Percentiles rank a stretch among this genome's conserved stretches.
Evolutionary conservation across 2,113 vertebrate species (phyloP).

Genomic region (Ascaphus truei): DNA sequence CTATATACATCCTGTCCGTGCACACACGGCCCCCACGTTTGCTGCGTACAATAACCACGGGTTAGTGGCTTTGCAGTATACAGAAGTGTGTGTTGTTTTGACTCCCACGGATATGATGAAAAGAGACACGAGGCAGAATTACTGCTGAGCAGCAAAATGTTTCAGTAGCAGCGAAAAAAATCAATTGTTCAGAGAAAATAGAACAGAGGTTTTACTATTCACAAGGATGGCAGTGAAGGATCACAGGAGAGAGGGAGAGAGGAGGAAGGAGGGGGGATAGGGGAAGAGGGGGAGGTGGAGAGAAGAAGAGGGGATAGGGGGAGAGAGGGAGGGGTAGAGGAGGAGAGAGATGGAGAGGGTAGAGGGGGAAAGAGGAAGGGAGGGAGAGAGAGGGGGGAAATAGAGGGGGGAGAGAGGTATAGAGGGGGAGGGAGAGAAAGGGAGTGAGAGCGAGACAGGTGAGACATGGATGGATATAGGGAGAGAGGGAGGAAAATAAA

Average conservation of each 20-base stretch:
- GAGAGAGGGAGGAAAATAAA: no score
- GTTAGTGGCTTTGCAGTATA: neutral
- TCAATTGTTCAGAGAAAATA: neutral
- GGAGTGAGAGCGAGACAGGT: no score
- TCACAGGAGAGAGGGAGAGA: neutral
- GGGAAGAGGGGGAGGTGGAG: no score
- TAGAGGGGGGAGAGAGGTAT: neutral
- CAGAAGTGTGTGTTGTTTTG: neutral
- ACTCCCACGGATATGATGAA: neutral
- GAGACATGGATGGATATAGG: no score
- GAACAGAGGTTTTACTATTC: neutral
- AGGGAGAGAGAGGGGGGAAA: no score
- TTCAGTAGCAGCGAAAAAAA: neutral
- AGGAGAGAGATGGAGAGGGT: no score
- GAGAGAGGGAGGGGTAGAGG: no score
- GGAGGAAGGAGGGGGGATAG: neutral
- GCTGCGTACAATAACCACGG: neutral
- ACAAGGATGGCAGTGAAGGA: neutral
- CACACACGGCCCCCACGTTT: neutral
- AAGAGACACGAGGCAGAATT: neutral
- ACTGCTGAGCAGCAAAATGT: neutral
- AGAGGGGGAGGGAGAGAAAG: no score
- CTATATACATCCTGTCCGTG: no score
- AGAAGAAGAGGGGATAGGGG: no score
- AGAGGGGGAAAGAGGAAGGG: no score